Base-by-base conservation (phyloP, 2,888 invertebrate genomes). In the Pristionchus entomophagus region DNA sequence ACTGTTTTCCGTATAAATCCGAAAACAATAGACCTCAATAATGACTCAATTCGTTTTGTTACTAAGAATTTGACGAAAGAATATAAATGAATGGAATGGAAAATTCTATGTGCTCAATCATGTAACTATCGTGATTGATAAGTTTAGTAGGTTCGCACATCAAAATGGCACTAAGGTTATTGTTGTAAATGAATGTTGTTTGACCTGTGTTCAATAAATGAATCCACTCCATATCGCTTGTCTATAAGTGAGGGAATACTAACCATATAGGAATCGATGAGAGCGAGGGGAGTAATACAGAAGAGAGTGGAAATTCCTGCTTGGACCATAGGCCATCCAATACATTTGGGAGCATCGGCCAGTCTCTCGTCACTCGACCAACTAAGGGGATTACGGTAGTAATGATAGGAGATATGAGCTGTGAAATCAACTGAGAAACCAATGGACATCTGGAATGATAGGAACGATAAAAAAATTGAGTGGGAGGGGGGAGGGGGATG, bases 241-340 rank as follows among this genome's bases (percentile, higher is more conserved):
- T n/a, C n/a, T n/a, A n/a, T n/a, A 65, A 51, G 78, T 56, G 59
- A 32, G 19, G 35, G 62, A 49, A 35, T 6, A 38, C 87, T 51
- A 17, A 91, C 89, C 90, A 91, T 90, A 85, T 91, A 91, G 32
- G 89, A 89, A 29, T 89, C 88, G 65, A 90, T 89, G 29, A 91
- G 26, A 19, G 88, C 29, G 41, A 91, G 86, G 0, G 91, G 91
- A 26, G 86, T 62, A 32, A 91, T 88, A 53, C 91, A 91, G 1
- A 90, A 73, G 6, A 90, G 69, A 14, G 91, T 91, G 0, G 90
- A 89, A 14, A 87, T 86, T 17, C 91, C 91, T 0, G 91, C 91
- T 73, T 91, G 91, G 12, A 91, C 83, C 91, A 91, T 91, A 10
- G 91, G 91, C 91, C 91, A 91, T 26, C 91, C 91, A 81, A 91